phyloP scores from a whole-genome alignment of 1,140 invertebrate species.

The Anoplolepis gracilipes region DNA sequence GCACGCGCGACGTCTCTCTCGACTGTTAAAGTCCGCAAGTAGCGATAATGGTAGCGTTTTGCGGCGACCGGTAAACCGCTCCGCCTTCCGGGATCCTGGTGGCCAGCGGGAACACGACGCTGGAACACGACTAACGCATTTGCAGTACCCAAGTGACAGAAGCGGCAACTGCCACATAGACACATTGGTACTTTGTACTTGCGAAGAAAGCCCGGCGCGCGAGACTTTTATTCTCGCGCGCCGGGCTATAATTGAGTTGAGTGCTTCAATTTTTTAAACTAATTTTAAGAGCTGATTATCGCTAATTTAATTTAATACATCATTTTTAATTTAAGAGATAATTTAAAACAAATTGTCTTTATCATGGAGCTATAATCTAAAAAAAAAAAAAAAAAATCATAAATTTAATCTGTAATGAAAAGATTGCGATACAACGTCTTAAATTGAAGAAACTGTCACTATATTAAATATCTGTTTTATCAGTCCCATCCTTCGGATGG shows the following conservation, averaged over 20 bases:
- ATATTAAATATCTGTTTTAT: neutral
- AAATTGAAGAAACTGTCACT: neutral
- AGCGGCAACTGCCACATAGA: conserved; percentile 64
- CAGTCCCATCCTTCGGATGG: neutral
- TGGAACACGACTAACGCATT: conserved; percentile 75
- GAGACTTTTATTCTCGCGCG: conserved; percentile 17
- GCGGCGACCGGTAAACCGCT: conserved; percentile 70
- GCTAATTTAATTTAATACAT: too few species aligned
- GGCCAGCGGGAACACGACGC: conserved; percentile 51
- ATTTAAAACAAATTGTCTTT: neutral
- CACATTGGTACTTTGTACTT: conserved; percentile 64
- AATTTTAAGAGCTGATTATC: neutral
- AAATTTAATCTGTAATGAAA: too few species aligned
- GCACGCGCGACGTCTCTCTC: conserved; percentile 5
- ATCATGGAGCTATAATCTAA: neutral
- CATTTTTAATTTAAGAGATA: neutral
- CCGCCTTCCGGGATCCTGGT: conserved; percentile 74
- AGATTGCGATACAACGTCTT: neutral
- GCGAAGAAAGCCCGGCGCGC: conserved; percentile 14
- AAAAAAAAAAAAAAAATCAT: too few species aligned
- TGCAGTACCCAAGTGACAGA: conserved; percentile 70
- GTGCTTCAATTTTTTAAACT: neutral
- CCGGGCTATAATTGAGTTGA: conserved; percentile 15
- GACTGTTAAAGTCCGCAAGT: conserved; percentile 64
- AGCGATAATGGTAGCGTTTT: conserved; percentile 75